Percentiles rank a stretch among this genome's conserved stretches.
Evolutionary conservation across 2,888 invertebrate species (phyloP).

Genomic region (Drosophila yooni): DNA sequence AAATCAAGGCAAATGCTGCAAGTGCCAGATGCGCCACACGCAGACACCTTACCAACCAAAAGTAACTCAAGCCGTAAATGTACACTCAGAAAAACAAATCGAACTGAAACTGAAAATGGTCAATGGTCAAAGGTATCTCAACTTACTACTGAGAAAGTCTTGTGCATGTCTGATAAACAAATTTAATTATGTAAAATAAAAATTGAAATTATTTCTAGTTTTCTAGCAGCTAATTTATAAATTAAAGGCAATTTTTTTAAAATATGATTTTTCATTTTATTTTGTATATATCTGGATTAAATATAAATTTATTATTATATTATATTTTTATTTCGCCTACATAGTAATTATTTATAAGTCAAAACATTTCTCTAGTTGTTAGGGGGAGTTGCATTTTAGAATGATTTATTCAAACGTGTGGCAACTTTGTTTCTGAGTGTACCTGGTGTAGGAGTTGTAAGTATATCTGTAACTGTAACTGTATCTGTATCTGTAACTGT

Average conservation of each 20-base stretch:
- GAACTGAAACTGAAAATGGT: neutral
- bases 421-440: neutral
- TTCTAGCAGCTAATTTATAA: neutral
- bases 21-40: slow-evolving; percentile 61
- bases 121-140: neutral
- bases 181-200: neutral
- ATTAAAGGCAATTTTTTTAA: neutral
- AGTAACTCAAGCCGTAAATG: slow-evolving; percentile 26
- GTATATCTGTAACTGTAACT: slow-evolving; percentile 7
- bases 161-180: too few species aligned
- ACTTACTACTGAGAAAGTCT: neutral
- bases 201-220: neutral
- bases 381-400: neutral
- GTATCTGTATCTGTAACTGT: slow-evolving; percentile 21
- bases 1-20: slow-evolving; percentile 72
- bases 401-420: neutral
- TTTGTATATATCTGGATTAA: neutral
- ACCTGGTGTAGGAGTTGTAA: neutral
- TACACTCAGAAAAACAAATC: neutral
- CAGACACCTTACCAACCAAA: slow-evolving; percentile 53
- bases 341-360: neutral
- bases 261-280: neutral
- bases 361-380: neutral
- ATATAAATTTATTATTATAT: neutral
- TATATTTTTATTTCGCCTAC: too few species aligned